Evolutionary conservation across 53 echinoderm and acorn worm species (phyloP).

Genomic region (Stichopus horrens): DNA sequence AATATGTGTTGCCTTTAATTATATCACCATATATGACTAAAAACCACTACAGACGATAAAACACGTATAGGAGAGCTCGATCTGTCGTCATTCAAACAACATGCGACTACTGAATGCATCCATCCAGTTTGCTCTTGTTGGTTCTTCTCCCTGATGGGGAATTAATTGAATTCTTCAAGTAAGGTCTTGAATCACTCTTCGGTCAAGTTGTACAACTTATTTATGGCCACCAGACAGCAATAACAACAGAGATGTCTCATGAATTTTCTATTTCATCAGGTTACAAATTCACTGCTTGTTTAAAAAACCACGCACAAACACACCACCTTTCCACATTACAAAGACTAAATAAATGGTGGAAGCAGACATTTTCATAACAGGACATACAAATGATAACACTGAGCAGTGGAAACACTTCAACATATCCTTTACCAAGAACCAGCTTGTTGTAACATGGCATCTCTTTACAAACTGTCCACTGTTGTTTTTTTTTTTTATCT

Average conservation of each 20-base stretch:
- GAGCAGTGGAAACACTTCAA: background rate
- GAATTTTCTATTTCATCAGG: background rate
- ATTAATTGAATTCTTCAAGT: no score
- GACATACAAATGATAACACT: background rate
- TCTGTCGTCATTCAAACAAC: no score
- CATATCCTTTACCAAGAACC: conserved; percentile 26
- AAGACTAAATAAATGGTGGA: background rate
- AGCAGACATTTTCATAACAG: background rate
- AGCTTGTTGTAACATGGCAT: conserved; percentile 14
- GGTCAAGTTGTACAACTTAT: no score
- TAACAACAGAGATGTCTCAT: background rate
- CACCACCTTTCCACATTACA: background rate
- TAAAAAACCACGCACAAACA: background rate
- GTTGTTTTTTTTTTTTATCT: background rate
- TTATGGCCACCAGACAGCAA: background rate
- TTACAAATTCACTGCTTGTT: background rate
- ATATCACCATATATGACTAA: no score
- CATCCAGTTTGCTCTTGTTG: no score
- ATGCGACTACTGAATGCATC: no score
- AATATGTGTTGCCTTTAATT: no score
- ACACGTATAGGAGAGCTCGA: no score
- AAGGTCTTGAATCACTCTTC: no score
- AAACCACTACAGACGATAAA: no score
- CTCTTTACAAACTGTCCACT: background rate
- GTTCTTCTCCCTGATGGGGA: no score